A percentile compares a stretch with the other conserved stretches of the same genome.
These are phyloP conservation scores for Abrostola tripartita DNA, from an alignment of 2,888 invertebrate genomes.

Conservation along the genomic window DNA sequence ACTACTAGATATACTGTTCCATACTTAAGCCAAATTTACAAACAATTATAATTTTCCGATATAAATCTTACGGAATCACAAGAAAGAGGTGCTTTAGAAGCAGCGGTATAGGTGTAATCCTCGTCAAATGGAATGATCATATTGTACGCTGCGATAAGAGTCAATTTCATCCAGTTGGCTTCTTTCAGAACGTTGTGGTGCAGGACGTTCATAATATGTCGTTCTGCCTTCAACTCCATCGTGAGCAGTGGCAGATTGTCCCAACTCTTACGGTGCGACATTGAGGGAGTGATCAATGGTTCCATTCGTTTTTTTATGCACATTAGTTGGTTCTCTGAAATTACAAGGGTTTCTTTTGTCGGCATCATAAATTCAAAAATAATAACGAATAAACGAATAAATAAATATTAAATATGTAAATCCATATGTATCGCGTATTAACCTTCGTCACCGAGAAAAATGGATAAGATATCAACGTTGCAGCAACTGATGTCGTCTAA, in stretches of 20 bases:
- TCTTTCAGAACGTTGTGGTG: constrained; percentile 69
- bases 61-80: constrained; percentile 65
- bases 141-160: constrained; percentile 76
- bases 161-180: constrained; percentile 75
- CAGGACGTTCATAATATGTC: constrained; percentile 61
- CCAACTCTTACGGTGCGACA: constrained; percentile 74
- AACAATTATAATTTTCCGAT: neutral
- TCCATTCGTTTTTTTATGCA: constrained; percentile 74
- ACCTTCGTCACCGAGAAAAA: constrained; percentile 43
- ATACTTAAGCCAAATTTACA: too few species aligned
- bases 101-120: constrained; percentile 67
- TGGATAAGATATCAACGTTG: constrained; percentile 75
- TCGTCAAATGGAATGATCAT: constrained; percentile 66
- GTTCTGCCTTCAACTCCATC: constrained; percentile 64
- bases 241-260: constrained; percentile 76
- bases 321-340: constrained; percentile 69
- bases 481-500: constrained; percentile 68
- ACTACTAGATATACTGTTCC: too few species aligned
- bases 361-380: neutral
- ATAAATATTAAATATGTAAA: constrained; percentile 69
- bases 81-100: constrained; percentile 67
- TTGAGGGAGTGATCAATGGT: constrained; percentile 64
- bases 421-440: neutral
- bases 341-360: constrained; percentile 8
- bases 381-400: too few species aligned